phyloP scores from a whole-genome alignment of 2,888 invertebrate genomes.

The Autographa gamma region DNA sequence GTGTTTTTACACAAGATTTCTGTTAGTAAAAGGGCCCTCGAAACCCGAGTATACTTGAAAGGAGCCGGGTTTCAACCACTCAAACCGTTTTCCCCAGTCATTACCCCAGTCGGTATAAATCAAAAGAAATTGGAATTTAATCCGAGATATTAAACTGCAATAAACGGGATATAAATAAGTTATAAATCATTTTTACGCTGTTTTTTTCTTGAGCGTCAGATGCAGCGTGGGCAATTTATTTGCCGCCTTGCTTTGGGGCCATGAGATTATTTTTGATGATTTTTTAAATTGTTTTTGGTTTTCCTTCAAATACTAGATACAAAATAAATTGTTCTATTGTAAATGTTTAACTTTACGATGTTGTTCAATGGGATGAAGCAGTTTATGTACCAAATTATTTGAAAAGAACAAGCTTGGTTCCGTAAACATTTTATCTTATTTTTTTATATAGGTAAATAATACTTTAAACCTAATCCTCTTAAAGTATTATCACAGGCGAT shows the following conservation, averaged over 20 bases:
- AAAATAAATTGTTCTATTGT: no score
- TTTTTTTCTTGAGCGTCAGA: conserved; percentile 66
- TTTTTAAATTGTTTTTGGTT: background rate
- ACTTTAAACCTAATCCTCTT: no score
- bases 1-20: background rate
- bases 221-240: conserved; percentile 68
- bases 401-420: no score
- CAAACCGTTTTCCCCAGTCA: background rate
- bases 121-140: background rate
- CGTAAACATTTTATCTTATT: no score
- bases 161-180: conserved; percentile 38
- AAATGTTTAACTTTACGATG: no score
- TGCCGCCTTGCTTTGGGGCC: conserved; percentile 48
- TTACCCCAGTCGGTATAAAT: background rate
- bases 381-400: no score
- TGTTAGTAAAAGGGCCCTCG: background rate
- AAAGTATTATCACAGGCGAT: no score
- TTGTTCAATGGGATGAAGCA: no score
- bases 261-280: conserved; percentile 23
- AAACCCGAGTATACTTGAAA: background rate
- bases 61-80: background rate
- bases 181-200: conserved; percentile 61
- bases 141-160: conserved; percentile 27
- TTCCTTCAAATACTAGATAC: no score
- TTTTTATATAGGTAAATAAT: no score